Evolutionary conservation across 2,113 vertebrate species (phyloP).

Genomic region (Octodon degus): DNA sequence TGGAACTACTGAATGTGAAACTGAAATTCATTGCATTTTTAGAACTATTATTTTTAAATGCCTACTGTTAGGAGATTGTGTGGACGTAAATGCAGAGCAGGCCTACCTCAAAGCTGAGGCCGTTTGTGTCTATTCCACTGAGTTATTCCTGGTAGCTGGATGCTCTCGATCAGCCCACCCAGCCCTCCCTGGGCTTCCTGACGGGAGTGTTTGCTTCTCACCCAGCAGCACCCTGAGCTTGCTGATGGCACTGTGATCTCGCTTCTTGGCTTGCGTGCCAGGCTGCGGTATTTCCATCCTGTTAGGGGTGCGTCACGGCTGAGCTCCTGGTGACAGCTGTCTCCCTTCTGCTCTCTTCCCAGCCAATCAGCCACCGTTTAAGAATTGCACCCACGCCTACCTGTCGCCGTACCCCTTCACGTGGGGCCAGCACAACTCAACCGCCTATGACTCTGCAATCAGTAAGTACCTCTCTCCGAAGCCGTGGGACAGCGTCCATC

Average conservation of each 20-base stretch:
- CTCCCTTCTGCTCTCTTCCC: slow-evolving; percentile 72
- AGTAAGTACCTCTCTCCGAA: slow-evolving; percentile 88
- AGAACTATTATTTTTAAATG: not conserved
- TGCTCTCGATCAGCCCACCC: not conserved
- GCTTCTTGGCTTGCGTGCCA: not conserved
- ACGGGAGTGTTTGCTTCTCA: not conserved
- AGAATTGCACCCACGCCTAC: slow-evolving; percentile 93
- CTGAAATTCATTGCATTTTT: not conserved
- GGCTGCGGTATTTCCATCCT: not conserved
- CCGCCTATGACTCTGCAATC: slow-evolving; percentile 92
- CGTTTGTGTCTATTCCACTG: not conserved
- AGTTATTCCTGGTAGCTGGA: not conserved
- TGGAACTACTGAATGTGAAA: not conserved
- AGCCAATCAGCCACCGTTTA: slow-evolving; percentile 93
- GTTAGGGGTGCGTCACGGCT: not conserved
- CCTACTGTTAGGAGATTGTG: not conserved
- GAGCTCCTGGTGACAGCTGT: not conserved
- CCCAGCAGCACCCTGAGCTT: not conserved
- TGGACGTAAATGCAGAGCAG: not conserved
- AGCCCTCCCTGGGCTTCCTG: not conserved
- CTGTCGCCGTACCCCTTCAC: slow-evolving; percentile 94
- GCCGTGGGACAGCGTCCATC: fast-evolving
- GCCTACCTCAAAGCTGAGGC: not conserved
- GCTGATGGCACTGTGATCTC: not conserved
- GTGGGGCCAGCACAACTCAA: slow-evolving; percentile 90